Conservation (phyloP, 2,888 invertebrate genomes). For the Drosophila testacea region DNA sequence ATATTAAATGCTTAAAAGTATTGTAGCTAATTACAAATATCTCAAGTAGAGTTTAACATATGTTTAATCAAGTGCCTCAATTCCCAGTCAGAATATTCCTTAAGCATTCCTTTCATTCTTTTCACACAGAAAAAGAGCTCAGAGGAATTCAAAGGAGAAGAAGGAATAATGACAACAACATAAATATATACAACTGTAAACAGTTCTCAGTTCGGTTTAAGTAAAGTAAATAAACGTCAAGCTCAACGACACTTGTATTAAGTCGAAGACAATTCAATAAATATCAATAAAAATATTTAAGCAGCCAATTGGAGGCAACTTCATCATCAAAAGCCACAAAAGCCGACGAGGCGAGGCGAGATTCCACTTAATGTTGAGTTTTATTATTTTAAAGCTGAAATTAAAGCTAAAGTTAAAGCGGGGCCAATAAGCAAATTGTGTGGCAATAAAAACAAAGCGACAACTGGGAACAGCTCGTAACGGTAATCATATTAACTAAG, state of each 20-base stretch:
- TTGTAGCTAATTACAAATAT: not conserved
- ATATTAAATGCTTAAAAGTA: not conserved
- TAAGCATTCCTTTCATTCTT: conserved; percentile 6
- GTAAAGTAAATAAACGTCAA: conserved; percentile 44
- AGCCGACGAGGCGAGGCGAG: conserved; percentile 39
- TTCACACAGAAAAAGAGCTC: conserved; percentile 11
- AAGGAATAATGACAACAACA: not conserved
- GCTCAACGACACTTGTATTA: conserved; percentile 52
- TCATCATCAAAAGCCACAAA: conserved; percentile 50
- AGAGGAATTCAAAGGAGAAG: not conserved
- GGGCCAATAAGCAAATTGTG: conserved; percentile 35
- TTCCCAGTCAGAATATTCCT: conserved; percentile 18
- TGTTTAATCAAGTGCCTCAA: conserved; percentile 4
- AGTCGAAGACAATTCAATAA: conserved; percentile 63
- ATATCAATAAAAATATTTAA: conserved; percentile 72
- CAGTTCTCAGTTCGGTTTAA: conserved; percentile 4
- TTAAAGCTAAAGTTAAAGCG: conserved; percentile 6
- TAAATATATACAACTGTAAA: not conserved
- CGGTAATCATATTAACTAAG: conserved; percentile 72
- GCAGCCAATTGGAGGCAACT: conserved; percentile 49
- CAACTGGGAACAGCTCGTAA: conserved; percentile 43
- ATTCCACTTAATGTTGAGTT: conserved; percentile 20
- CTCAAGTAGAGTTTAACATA: not conserved
- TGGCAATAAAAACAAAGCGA: conserved; percentile 20
- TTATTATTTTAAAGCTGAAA: conserved; percentile 24